These are phyloP conservation scores for Epizoanthus rinbou DNA, from an alignment of 92 coral and sea anemone genomes.

Conservation along the genomic window DNA sequence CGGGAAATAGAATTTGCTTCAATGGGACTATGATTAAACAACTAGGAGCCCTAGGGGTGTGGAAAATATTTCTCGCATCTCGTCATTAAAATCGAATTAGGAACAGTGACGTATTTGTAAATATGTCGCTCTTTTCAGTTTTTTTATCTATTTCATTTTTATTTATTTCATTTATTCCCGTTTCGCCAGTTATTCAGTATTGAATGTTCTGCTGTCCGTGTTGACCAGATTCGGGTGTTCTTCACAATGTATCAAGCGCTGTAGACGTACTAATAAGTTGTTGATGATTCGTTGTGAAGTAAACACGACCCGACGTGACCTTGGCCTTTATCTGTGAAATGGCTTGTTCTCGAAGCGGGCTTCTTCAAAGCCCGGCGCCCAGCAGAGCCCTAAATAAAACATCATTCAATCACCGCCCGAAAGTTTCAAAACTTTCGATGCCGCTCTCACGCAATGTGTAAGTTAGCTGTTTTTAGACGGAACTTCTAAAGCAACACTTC, in stretches of 20 bases:
- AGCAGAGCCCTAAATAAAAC: constrained; percentile 34
- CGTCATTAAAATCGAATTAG: not conserved
- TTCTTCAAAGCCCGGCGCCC: constrained; percentile 45
- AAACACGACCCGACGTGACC: constrained; percentile 28
- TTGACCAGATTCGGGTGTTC: not conserved
- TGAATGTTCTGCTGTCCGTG: too few relatives aligned
- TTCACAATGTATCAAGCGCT: not conserved
- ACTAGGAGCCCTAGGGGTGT: not conserved
- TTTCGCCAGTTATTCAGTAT: not conserved
- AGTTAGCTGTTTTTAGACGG: not conserved
- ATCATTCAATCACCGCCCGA: constrained; percentile 26
- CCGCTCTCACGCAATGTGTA: constrained; percentile 46
- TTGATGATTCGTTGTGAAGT: not conserved
- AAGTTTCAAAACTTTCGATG: constrained; percentile 38
- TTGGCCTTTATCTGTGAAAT: constrained; percentile 19
- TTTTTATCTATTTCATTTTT: constrained; percentile 4
- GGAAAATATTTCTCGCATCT: not conserved
- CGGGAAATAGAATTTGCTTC: constrained; percentile 33
- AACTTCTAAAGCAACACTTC: not conserved
- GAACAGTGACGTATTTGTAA: not conserved
- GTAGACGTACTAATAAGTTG: constrained; percentile 10
- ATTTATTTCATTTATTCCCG: not conserved
- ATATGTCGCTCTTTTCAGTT: not conserved
- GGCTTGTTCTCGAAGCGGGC: constrained; percentile 24
- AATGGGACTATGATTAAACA: not conserved